phyloP scores from a whole-genome alignment of 2,888 invertebrate genomes.

The Oligia strigilis region DNA sequence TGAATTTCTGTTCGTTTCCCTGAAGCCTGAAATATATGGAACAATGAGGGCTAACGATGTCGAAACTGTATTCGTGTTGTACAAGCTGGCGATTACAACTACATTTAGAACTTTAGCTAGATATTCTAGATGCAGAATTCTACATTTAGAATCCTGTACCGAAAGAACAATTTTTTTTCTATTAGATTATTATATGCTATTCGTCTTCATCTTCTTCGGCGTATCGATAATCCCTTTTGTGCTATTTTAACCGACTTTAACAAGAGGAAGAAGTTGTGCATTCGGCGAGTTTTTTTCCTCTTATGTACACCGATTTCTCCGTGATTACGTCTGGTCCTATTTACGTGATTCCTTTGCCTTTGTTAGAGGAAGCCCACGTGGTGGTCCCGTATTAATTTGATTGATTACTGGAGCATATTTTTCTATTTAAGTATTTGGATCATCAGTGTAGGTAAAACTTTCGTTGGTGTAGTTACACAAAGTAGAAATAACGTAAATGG shows the following conservation, averaged over 20 bases:
- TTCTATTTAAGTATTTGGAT: neutral
- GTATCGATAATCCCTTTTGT: too few relatives aligned
- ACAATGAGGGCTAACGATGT: slow-evolving; percentile 51
- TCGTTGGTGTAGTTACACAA: neutral
- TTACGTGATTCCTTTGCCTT: neutral
- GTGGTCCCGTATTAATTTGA: neutral
- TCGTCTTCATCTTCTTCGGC: too few relatives aligned
- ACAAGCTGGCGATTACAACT: slow-evolving; percentile 5
- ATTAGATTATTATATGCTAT: too few relatives aligned
- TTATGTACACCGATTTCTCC: neutral
- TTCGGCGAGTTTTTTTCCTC: neutral
- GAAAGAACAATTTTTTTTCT: neutral
- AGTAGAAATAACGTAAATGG: neutral
- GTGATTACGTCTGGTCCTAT: neutral
- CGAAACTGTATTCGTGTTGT: slow-evolving; percentile 19
- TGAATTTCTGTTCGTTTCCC: neutral
- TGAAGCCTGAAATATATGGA: neutral
- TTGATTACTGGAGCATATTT: neutral
- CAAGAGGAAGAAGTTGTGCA: neutral
- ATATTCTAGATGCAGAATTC: neutral
- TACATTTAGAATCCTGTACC: neutral
- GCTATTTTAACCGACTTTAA: neutral
- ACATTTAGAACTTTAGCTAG: slow-evolving; percentile 34
- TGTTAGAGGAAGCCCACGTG: neutral
- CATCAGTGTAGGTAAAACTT: neutral